A percentile compares a stretch with the other conserved stretches of the same genome.
These are phyloP conservation scores for Zeus faber DNA, from an alignment of 2,113 vertebrate genomes.

Conservation along the genomic window DNA sequence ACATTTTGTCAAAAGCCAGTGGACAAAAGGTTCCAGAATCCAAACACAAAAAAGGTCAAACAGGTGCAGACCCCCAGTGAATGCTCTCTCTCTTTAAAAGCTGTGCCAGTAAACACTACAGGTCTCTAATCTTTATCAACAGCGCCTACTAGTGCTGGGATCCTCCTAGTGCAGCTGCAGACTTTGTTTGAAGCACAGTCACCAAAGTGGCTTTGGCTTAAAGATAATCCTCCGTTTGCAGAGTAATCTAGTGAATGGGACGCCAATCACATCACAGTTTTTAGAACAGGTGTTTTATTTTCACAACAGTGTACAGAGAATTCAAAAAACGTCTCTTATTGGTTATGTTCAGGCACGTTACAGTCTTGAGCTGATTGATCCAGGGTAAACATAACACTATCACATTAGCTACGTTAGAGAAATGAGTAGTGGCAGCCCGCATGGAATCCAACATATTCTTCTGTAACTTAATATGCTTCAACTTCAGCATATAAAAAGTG, in stretches of 20 bases:
- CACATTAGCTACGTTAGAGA: slow-evolving; percentile 22
- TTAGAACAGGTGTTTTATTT: slow-evolving; percentile 7
- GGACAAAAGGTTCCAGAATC: too few relatives aligned
- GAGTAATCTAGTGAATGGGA: background rate
- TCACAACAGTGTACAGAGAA: slow-evolving; percentile 35
- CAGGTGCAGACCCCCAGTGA: too few relatives aligned
- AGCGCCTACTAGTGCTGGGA: slow-evolving; percentile 56
- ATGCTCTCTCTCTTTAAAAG: too few relatives aligned
- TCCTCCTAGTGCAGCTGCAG: background rate
- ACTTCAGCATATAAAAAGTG: slow-evolving; percentile 18
- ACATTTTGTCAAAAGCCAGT: too few relatives aligned
- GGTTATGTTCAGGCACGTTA: slow-evolving; percentile 34
- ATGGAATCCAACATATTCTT: slow-evolving; percentile 22
- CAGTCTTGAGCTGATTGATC: slow-evolving; percentile 22
- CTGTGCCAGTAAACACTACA: background rate
- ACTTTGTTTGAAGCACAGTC: background rate
- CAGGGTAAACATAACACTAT: slow-evolving; percentile 11
- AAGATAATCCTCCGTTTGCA: background rate
- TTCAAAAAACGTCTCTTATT: slow-evolving; percentile 19
- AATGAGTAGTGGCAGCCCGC: slow-evolving; percentile 18
- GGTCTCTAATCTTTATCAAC: slow-evolving; percentile 43
- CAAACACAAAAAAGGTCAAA: too few relatives aligned
- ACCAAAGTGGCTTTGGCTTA: too few relatives aligned
- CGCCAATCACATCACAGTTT: background rate
- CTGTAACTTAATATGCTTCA: slow-evolving; percentile 3